Evolutionary conservation across 1,140 invertebrate species (phyloP), one percentile per base, ranked within the genome.

Genomic region (Sesamia nonagrioides): DNA sequence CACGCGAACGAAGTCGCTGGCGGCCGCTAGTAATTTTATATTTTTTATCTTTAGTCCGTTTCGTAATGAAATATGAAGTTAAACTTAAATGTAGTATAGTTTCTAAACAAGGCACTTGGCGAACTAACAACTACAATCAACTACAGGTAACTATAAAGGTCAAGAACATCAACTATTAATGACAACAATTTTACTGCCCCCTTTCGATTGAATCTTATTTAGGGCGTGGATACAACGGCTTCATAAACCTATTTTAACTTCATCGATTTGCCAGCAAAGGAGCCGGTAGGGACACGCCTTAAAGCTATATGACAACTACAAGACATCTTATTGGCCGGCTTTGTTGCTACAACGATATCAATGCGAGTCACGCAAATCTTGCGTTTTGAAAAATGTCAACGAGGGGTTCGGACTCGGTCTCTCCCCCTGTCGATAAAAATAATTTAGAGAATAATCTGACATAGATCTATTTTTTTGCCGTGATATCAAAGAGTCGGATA

Each of bases 191-290:
- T 0, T 58, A 2, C 13, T 60, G 3, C 15, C 13, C 33, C 9
- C 13, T 15, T 15, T 15, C 11, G 15, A 48, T 48, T 13, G n/a
- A n/a, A n/a, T n/a, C n/a, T n/a, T n/a, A n/a, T n/a, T n/a, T n/a
- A 71, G 48, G 68, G 68, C 45, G 68, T 71, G 68, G 2, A 45
- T 27, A 68, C 15, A 56, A 48, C 45, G 21, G 27, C 45, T n/a
- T 8, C 17, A 71, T 71, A 71, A 48, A 54, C 27, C 21, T 21
- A 13, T 27, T 54, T 35, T 52, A 52, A 52, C 68, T 52, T 15
- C 45, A 71, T 71, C 48, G 45, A 71, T 71, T 71, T 35, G 27
- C 5, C 15, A 6, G 13, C 15, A 50, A 50, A 13, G 45, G 45
- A 52, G 27, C 17, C 21, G 45, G n/a, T 11, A n/a, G 35, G 42